Conservation (phyloP, 1,140 invertebrate species). For the Temnothorax curvispinosus region DNA sequence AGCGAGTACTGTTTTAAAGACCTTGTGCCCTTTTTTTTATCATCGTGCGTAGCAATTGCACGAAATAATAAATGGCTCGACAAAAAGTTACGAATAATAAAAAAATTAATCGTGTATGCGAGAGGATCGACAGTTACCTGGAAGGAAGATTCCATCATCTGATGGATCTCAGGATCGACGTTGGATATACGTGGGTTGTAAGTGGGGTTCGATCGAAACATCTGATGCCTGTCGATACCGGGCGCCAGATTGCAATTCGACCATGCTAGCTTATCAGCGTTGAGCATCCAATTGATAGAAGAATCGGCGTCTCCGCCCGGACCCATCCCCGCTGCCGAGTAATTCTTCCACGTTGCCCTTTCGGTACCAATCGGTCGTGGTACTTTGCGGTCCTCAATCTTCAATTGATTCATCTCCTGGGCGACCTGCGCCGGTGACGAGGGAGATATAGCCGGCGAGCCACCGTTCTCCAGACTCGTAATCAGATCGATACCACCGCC, state of each 20-base stretch:
- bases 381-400: constrained; percentile 89
- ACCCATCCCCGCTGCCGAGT: constrained; percentile 75
- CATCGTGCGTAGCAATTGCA: neutral
- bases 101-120: neutral
- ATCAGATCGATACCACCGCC: constrained; percentile 85
- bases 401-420: constrained; percentile 82
- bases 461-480: constrained; percentile 86
- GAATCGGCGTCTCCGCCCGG: constrained; percentile 84
- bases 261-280: constrained; percentile 84
- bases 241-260: constrained; percentile 70
- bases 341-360: constrained; percentile 89
- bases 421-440: constrained; percentile 82
- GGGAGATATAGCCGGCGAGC: constrained; percentile 88
- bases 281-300: constrained; percentile 87
- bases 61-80: neutral
- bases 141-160: constrained; percentile 85
- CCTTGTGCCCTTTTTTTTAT: neutral
- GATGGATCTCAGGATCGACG: constrained; percentile 83
- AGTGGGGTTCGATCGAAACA: constrained; percentile 81
- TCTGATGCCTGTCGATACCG: constrained; percentile 82
- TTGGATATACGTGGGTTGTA: constrained; percentile 80
- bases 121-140: constrained; percentile 78
- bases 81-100: neutral
- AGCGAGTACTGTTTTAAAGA: no score
- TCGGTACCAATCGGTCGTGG: constrained; percentile 92